Evolutionary conservation across 2,888 invertebrate genomes (phyloP), one percentile per base, ranked within the genome.

Genomic region (Octodonta nipae): DNA sequence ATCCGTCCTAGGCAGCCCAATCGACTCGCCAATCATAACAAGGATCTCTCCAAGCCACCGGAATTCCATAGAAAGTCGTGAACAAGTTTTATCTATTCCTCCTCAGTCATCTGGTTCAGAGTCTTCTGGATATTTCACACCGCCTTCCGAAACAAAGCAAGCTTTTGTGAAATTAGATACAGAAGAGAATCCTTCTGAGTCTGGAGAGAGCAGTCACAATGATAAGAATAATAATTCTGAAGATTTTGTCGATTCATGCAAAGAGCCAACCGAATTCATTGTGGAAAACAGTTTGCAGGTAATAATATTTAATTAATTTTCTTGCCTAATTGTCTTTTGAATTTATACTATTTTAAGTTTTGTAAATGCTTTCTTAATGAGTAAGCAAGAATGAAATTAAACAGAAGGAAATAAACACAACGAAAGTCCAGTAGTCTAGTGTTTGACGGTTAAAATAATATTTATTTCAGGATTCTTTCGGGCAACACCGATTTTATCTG

Each of bases 51-150:
- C 47, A 6, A 36, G 40, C 27, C n/a, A n/a, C n/a, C n/a, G n/a
- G n/a, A n/a, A n/a, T n/a, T n/a, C n/a, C n/a, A n/a, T n/a, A n/a
- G 25, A 12, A 34, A 31, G 7, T 32, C 35, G 15, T 28, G 27
- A 10, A 32, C 36, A 30, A 7, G 15, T 35, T 7, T 28, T 36
- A 4, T 37, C 38, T 7, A 35, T 34, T 4, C 46, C 49, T 2
- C 48, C 47, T 1, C 38, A 48, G 33, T 58, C 59, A 3, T 58
- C 59, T 2, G 61, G 61, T 11, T 61, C 61, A 1, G 61, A 61
- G 39, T 60, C 62, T 33, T 60, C 61, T 4, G 62, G 60, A 12
- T 63, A 61, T 38, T 60, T 56, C 37, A 63, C 62, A 4, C 62
- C 62, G 26, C 55, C 56, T 3, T 56, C 58, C 30, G 55, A 56